Base-by-base conservation (phyloP, 2,113 vertebrate species). In the Struthidea cinerea region DNA sequence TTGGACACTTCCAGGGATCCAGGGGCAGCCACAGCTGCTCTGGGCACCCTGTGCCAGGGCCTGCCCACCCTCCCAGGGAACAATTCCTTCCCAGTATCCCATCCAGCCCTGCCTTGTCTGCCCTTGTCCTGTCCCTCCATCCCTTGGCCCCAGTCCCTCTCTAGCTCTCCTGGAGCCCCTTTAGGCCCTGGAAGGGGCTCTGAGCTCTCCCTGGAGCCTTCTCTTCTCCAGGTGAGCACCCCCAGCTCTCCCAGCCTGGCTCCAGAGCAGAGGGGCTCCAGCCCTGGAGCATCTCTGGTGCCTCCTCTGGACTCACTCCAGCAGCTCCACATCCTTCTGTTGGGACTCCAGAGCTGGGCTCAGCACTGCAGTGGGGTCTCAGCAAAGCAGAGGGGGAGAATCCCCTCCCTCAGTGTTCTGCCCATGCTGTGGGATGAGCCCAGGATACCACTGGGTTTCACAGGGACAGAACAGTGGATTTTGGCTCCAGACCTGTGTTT, bases 11-110 rank as follows among this genome's bases (percentile, higher is more conserved):
- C 27, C 44, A 44, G 33, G 44, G 42, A 57, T 39, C 24, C 60
- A 79, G 42, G 37, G 18, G 44, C 50, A 57, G 59, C 50, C 67
- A 6, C 50, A 80, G 33, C 32, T 89, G 0, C 59, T 57, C 44
- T 73, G 59, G 11, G 7, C 12, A 73, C 3, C 33, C 68, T 39
- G 52, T 59, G 37, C 44, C 52, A 65, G 60, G 33, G 3, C 15
- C 22, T 64, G 0, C 0, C 2, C 22, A 37, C 15, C 14, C 7
- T 59, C 18, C 0, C 44, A 59, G 23, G 0, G 0, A 57, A 2
- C 0, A 52, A 74, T 52, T 67, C 3, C 44, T 24, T 1, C 60
- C 87, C 37, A 46, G 7, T 30, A 4, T 60, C 33, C 37, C 33
- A 46, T 10, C 44, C 0, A 2, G 0, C 32, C 42, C 50, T 65